Evolutionary conservation across 2,113 vertebrate species (phyloP), one percentile per base, ranked within the genome.

Genomic region (Apodemus sylvaticus): DNA sequence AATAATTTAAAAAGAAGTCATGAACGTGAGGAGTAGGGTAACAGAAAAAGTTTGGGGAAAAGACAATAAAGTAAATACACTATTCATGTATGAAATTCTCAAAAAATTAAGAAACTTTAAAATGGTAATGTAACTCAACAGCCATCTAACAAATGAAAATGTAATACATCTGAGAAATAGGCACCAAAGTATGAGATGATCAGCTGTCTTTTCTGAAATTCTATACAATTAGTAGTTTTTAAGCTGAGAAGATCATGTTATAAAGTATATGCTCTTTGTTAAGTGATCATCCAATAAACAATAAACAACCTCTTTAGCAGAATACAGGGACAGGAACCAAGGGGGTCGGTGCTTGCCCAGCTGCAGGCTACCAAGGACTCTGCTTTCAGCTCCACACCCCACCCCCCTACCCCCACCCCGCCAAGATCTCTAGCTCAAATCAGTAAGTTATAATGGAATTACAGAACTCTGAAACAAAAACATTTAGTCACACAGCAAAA

Each of bases 161-260:
- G 85, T 79, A 82, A 83, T 81, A 1, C 20, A 91, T 71, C 81
- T 62, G 51, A 39, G 24, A 89, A 91, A 97, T 94, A 73, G 13
- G 7, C 71, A 86, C 20, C 22, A 31, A 85, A 53, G 16, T 1
- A 89, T 9, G 1, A 5, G 22, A 1, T 20, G 45, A 83, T 39
- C 3, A 66, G 48, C 14, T 68, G 31, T 53, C 70, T 74, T 94
- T 94, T 60, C 81, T 79, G 71, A 34, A 34, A 42, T 48, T n/a
- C 29, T 16, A 4, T 31, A 60, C 77, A 29, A 87, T 10, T 82
- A 86, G 36, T 62, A 62, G 29, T 81, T 94, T 66, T 77, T 77
- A 94, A 91, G 62, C n/a, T 86, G 66, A 0, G 91, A 24, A 53
- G 4, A 66, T 42, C 42, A 62, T 83, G 86, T 89, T 74, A 83